Evolutionary conservation across 2,797 vertebrate genomes (phyloP), one percentile per base, ranked within the genome.

Genomic region (Psittacula derbiana): DNA sequence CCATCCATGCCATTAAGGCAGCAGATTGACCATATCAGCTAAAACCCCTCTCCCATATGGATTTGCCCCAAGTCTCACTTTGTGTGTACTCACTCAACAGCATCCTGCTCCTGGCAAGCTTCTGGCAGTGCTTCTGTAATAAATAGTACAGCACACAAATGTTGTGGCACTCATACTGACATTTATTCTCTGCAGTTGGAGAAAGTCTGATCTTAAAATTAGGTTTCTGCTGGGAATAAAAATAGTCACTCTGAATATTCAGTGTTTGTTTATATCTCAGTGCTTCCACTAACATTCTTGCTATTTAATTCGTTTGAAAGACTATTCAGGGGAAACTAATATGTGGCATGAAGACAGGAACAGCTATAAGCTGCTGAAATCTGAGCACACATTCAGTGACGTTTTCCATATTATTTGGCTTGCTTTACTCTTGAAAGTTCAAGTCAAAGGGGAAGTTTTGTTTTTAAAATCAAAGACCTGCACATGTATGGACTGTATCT

Each of bases 201-300:
- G 27, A 72, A 90, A 93, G 46, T 55, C 78, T 73, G 60, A 90
- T 92, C 91, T 93, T 81, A 90, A 92, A 97, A 88, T 85, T 62
- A 91, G 85, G 44, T 90, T 91, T 96, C 92, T 90, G 58, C 76
- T 85, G 69, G 55, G 87, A 93, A 91, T 80, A 95, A 95, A 96
- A 97, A 90, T 75, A 91, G 85, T 60, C 58, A 21, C 66, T 81
- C 89, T 94, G 82, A 96, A 96, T 95, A 96, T 92, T 96, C 95
- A 93, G 53, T 84, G 85, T 95, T 95, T 94, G 93, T 95, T 95
- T 96, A 92, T 86, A 66, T 96, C 87, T 93, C 65, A 6, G 70
- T 62, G 79, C 79, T 96, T 95, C 80, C 89, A 86, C 92, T 83
- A 92, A 64, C 85, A 66, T 86, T 95, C 79, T 85, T 93, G 89